Percentiles rank a stretch among this genome's conserved stretches.
Conservation (phyloP, 2,797 vertebrate species). For the Neostethus bicornis region DNA sequence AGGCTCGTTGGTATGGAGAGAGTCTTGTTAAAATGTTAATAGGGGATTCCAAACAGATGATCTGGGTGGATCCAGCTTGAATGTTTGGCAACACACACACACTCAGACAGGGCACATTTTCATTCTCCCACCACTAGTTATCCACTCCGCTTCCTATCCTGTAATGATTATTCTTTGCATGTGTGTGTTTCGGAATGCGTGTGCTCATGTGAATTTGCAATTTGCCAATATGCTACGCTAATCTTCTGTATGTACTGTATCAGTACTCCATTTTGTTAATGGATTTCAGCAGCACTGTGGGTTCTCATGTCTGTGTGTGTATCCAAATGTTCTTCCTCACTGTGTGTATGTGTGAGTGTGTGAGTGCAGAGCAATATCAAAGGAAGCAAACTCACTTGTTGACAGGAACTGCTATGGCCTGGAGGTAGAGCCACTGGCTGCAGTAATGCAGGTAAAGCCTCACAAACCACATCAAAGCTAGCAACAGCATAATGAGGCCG, state of each 20-base stretch:
- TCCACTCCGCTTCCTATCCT: constrained; percentile 30
- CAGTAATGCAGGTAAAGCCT: constrained; percentile 94
- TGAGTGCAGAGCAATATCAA: constrained; percentile 70
- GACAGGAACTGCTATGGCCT: constrained; percentile 86
- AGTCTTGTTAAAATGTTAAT: constrained; percentile 75
- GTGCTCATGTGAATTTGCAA: constrained; percentile 9
- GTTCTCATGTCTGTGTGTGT: constrained; percentile 16
- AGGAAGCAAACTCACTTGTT: constrained; percentile 89
- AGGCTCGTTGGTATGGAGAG: constrained; percentile 72
- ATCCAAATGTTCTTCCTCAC: constrained; percentile 18
- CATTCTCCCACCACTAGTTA: constrained; percentile 26
- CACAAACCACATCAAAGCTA: constrained; percentile 89
- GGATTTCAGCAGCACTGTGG: constrained; percentile 42
- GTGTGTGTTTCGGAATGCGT: constrained; percentile 19
- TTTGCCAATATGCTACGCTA: constrained; percentile 18
- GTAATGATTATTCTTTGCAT: constrained; percentile 20
- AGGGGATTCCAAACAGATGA: constrained; percentile 74
- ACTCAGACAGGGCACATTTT: constrained; percentile 24
- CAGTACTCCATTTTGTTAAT: constrained; percentile 26
- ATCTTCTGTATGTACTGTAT: constrained; percentile 30
- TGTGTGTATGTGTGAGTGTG: constrained; percentile 25
- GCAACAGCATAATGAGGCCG: constrained; percentile 81
- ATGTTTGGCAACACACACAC: constrained; percentile 30
- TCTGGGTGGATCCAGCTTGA: constrained; percentile 52
- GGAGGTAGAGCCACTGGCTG: constrained; percentile 94